A percentile compares a stretch with the other conserved stretches of the same genome.
Evolutionary conservation across 2,888 invertebrate genomes (phyloP).

Genomic region (Timema cristinae): DNA sequence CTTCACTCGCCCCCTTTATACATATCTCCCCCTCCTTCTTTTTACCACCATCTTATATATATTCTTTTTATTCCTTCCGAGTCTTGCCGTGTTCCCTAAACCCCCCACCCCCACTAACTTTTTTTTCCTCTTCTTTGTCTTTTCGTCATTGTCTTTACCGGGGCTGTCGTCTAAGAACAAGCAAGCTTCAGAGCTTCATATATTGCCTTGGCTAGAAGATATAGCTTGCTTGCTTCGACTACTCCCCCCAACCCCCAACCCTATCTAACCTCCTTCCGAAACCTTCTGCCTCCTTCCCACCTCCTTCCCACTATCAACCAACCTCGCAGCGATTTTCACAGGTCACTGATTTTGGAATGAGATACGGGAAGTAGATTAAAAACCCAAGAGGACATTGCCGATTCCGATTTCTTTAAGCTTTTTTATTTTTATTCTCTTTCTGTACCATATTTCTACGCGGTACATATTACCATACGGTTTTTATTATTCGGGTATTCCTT

Average conservation of each 20-base stretch:
- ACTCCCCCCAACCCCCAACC: not conserved
- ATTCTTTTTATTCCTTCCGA: constrained; percentile 3
- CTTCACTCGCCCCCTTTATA: constrained; percentile 7
- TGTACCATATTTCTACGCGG: no score
- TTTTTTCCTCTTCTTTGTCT: constrained; percentile 7
- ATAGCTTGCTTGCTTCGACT: not conserved
- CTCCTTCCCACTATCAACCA: not conserved
- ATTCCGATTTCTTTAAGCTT: constrained; percentile 1
- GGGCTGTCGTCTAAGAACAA: constrained; percentile 13
- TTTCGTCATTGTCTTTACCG: constrained; percentile 11
- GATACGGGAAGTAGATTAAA: constrained; percentile 27
- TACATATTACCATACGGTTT: no score
- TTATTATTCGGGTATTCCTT: no score
- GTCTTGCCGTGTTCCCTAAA: constrained; percentile 2
- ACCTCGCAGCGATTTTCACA: constrained; percentile 17
- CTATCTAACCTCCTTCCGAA: not conserved
- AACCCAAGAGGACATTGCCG: constrained; percentile 23
- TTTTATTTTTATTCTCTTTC: no score
- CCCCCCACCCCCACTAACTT: constrained; percentile 1
- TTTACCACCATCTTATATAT: not conserved
- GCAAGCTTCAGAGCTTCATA: constrained; percentile 11
- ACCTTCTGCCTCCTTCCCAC: not conserved
- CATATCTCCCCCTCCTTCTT: not conserved
- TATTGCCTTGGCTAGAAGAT: constrained; percentile 11
- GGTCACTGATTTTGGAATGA: constrained; percentile 29